Conservation (phyloP, 2,113 vertebrate species). For the Cebus imitator region DNA sequence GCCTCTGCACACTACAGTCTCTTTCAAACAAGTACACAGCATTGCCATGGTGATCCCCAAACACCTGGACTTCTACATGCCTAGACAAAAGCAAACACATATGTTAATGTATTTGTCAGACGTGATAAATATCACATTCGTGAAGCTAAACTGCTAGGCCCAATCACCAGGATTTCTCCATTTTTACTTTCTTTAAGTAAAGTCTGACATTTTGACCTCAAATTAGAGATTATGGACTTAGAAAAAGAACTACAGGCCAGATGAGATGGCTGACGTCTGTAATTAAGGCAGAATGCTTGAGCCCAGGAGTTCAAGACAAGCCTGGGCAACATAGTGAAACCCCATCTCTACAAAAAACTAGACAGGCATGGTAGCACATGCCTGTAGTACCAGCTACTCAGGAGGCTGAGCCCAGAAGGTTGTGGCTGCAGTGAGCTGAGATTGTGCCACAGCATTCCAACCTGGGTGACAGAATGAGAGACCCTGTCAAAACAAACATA, state of each 20-base stretch:
- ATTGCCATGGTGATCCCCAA: constrained; percentile 96
- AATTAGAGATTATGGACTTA: neutral
- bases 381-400: too few species aligned
- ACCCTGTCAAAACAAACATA: neutral
- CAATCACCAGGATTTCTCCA: neutral
- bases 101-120: neutral
- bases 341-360: too few species aligned
- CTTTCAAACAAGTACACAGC: constrained; percentile 97
- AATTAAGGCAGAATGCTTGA: too few species aligned
- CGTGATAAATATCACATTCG: neutral
- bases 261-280: too few species aligned
- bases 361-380: too few species aligned
- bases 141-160: neutral
- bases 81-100: constrained; percentile 78
- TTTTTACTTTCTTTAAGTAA: neutral
- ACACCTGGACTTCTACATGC: constrained; percentile 98
- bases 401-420: too few species aligned
- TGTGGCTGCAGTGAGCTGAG: too few species aligned
- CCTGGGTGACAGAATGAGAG: too few species aligned
- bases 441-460: too few species aligned
- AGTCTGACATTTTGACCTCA: neutral
- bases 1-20: constrained; percentile 97
- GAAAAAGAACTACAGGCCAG: neutral
- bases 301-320: too few species aligned
- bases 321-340: too few species aligned